Conservation (phyloP, 2,888 invertebrate species). For the Sicus ferrugineus region DNA sequence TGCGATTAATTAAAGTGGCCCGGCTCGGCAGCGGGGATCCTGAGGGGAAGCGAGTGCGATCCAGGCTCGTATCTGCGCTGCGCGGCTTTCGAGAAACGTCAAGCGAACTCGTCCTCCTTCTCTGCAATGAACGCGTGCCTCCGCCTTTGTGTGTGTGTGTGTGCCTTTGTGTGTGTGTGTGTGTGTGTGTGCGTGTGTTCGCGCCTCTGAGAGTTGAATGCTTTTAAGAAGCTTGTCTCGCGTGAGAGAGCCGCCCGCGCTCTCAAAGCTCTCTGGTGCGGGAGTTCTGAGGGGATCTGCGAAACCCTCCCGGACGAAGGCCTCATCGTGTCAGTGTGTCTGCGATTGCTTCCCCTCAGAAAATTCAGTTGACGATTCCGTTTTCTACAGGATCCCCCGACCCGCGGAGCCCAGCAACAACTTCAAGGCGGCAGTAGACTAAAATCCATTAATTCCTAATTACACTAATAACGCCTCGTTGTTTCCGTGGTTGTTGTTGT, state of each 20-base stretch:
- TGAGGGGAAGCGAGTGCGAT: background rate
- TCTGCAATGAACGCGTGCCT: no score
- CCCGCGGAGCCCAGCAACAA: no score
- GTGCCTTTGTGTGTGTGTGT: background rate
- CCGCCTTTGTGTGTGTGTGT: no score
- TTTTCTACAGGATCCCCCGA: no score
- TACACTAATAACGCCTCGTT: conserved; percentile 43
- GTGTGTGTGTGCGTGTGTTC: background rate
- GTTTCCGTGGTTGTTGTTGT: background rate
- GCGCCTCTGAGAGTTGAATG: background rate
- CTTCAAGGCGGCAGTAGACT: no score
- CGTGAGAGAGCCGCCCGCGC: background rate
- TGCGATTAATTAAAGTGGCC: conserved; percentile 9
- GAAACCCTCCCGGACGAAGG: no score
- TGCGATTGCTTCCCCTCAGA: no score
- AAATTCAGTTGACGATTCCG: no score
- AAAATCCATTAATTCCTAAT: conserved; percentile 41
- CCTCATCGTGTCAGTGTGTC: no score
- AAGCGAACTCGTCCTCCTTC: no score
- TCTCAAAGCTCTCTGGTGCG: no score
- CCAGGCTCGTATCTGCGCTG: background rate
- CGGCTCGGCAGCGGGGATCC: background rate
- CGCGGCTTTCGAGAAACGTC: background rate
- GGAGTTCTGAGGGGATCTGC: no score
- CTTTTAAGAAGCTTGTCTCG: conserved; percentile 4